Evolutionary conservation across 2,888 invertebrate genomes (phyloP), one percentile per base, ranked within the genome.

Genomic region (Proisotoma minuta): DNA sequence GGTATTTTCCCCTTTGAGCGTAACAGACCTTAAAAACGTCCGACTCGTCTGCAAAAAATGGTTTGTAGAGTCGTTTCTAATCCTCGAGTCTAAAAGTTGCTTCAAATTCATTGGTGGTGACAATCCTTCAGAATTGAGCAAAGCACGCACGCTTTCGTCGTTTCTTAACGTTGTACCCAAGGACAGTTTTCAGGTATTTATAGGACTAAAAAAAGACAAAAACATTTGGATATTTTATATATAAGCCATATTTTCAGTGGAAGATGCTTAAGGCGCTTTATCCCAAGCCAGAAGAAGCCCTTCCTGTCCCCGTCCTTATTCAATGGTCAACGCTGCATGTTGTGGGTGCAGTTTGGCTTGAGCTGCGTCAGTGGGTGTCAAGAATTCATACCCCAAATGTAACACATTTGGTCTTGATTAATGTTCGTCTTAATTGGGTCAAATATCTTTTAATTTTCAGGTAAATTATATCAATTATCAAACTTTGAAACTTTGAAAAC

Each of bases 361-460:
- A 54, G 22, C 53, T 54, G n/a, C 24, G 34, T n/a, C 34, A 54
- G 22, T 54, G 53, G 53, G 34, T 54, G n/a, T 29, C 53, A 5
- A 2, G 53, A 20, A 5, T 22, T 22, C 53, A 54, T 34, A 22
- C 39, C 4, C 22, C 39, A 3, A 54, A 54, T 24, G 53, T 39
- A 12, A 22, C 53, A 28, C 39, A 34, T 20, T 20, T 54, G 3
- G 28, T 34, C 22, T 20, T 54, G 20, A 8, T 22, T 8, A 34
- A 54, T 28, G 39, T 54, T 29, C 53, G n/a, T 8, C 24, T 54
- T 24, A 29, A 54, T 29, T 54, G 53, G 53, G n/a, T 39, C 5
- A 29, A 39, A 34, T 54, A 54, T 34, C 22, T 54, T 12, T 15
- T 54, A 10, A 54, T 54, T 23, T 39, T 54, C 22, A 3, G 53